A percentile compares a stretch with the other conserved stretches of the same genome.
These are phyloP conservation scores for Leptinotarsa defecta DNA, from an alignment of 1,140 invertebrate genomes.

Conservation along the genomic window DNA sequence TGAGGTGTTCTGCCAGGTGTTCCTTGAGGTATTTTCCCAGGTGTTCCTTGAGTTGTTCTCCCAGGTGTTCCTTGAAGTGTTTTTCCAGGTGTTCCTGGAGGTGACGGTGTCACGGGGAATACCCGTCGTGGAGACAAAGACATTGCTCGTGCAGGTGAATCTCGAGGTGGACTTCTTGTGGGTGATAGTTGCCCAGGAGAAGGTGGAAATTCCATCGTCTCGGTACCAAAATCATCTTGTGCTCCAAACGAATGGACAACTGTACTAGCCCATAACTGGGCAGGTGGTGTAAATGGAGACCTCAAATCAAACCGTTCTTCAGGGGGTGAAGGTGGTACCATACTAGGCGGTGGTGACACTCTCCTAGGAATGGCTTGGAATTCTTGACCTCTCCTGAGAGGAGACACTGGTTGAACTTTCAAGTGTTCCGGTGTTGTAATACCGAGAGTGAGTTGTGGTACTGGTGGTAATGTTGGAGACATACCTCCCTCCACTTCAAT, in stretches of 20 bases:
- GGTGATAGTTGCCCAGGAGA: background rate
- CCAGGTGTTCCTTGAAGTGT: background rate
- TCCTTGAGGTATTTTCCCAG: too few relatives aligned
- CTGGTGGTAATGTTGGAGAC: background rate
- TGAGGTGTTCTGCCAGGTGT: too few relatives aligned
- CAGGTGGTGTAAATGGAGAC: background rate
- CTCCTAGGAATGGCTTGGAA: background rate
- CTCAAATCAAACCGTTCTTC: too few relatives aligned
- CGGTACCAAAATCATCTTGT: background rate
- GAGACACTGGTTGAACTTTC: background rate
- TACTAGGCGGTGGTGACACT: too few relatives aligned
- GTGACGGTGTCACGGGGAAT: background rate
- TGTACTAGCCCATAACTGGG: background rate
- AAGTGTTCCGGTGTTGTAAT: background rate
- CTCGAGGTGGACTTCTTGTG: background rate
- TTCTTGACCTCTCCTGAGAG: background rate
- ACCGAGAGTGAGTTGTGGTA: background rate
- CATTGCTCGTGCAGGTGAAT: background rate
- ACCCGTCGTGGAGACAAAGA: background rate
- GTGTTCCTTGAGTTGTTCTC: too few relatives aligned
- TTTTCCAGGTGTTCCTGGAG: background rate
- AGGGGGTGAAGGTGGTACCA: too few relatives aligned
- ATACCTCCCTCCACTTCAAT: background rate
- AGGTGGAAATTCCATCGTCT: background rate
- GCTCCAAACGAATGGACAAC: background rate